Base-by-base conservation (phyloP, 2,113 vertebrate species). In the Murina feae region DNA sequence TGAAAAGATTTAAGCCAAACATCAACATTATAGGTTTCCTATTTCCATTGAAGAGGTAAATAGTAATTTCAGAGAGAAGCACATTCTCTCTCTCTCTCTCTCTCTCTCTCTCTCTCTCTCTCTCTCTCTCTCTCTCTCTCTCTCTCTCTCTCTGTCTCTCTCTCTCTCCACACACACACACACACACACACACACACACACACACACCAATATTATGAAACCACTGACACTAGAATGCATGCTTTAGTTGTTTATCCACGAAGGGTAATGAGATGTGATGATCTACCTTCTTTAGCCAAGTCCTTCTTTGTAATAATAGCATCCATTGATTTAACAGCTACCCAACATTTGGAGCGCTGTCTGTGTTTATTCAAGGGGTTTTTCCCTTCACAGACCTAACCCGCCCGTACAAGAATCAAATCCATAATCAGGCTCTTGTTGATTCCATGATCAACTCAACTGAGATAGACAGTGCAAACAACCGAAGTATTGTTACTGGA, bases 281-380 rank as follows among this genome's bases (percentile, higher is more conserved):
- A 87, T 39, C 51, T 72, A 72, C 44, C 60, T 92, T 92, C 90
- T 89, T 91, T 42, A 80, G 80, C 71, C 91, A 96, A 86, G 58
- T 86, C 6, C 49, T 93, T 78, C 66, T 85, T 82, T 87, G 28
- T 90, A 95, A 93, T 85, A 89, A 83, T 21, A 49, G 21, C 39
- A 92, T 55, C n/a, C 44, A 75, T 79, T 85, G 94, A 79, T 89
- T 84, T 91, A 96, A 95, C 42, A 94, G 75, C 39, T 94, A 95
- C 79, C 17, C 74, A 96, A 93, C 9, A 72, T 87, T 86, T 91
- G 71, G 44, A 96, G 58, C 30, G 13, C 42, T 82, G 51, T 82
- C 65, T 87, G n/a, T 90, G 78, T 94, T 94, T 96, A 93, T 65
- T 94, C 37, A 93, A 83, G 53, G 30, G 20, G 11, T 72, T 88